These are phyloP conservation scores for Hylyphantes graminicola DNA, from an alignment of 1,140 invertebrate species.

Conservation along the genomic window DNA sequence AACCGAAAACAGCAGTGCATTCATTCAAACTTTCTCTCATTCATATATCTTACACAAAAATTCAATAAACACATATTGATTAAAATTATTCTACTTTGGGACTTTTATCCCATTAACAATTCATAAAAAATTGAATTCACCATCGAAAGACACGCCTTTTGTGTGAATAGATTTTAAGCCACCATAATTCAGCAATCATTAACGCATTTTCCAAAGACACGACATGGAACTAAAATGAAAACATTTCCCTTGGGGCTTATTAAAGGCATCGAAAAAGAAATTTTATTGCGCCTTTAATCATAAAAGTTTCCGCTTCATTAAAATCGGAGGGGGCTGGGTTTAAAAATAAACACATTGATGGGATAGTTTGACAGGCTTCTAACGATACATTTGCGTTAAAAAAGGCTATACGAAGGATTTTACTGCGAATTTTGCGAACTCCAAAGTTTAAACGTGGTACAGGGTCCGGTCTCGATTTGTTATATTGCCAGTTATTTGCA, in stretches of 20 bases:
- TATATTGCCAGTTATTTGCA: too few species aligned
- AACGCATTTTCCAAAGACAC: constrained; percentile 30
- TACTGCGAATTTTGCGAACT: too few species aligned
- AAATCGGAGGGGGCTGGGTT: constrained; percentile 24
- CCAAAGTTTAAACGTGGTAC: too few species aligned
- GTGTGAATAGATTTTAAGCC: constrained; percentile 43
- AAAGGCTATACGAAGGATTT: too few species aligned
- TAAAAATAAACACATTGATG: constrained; percentile 50
- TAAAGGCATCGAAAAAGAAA: constrained; percentile 34
- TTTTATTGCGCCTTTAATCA: constrained; percentile 49
- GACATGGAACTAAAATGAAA: constrained; percentile 29
- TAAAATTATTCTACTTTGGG: constrained; percentile 8
- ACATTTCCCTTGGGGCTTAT: constrained; percentile 42
- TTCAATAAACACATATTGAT: too few species aligned
- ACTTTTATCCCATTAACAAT: constrained; percentile 13
- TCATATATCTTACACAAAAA: too few species aligned
- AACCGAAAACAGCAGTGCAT: too few species aligned
- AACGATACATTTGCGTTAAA: too few species aligned
- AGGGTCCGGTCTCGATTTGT: too few species aligned
- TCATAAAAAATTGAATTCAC: constrained; percentile 25
- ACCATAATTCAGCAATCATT: constrained; percentile 52
- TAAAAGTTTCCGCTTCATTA: constrained; percentile 54
- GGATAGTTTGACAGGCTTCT: too few species aligned
- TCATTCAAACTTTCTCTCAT: too few species aligned
- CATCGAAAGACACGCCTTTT: not conserved